Conservation (phyloP, 2,888 invertebrate species). For the Carcina quercana region DNA sequence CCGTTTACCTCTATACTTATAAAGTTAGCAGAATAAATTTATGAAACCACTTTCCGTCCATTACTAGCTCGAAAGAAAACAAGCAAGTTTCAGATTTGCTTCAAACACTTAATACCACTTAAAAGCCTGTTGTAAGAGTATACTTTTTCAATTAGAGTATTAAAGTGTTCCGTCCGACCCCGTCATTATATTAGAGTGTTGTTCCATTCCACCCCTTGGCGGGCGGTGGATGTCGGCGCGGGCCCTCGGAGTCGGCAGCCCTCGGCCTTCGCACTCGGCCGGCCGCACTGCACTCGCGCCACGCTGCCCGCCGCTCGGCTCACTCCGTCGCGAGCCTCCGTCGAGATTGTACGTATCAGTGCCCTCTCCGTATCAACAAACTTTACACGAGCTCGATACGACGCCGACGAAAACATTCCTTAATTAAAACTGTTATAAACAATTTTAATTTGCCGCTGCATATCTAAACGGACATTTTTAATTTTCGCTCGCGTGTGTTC, state of each 20-base stretch:
- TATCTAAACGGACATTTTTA: constrained; percentile 12
- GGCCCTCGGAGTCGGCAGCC: constrained; percentile 28
- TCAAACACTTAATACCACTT: constrained; percentile 48
- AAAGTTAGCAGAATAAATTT: no score
- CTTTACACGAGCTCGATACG: constrained; percentile 55
- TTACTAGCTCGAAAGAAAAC: no score
- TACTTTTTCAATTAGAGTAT: constrained; percentile 73
- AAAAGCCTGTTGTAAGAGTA: constrained; percentile 62
- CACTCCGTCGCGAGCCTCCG: constrained; percentile 53
- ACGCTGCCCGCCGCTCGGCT: constrained; percentile 26
- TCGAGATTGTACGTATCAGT: constrained; percentile 31
- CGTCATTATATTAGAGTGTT: constrained; percentile 74
- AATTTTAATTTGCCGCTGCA: constrained; percentile 22
- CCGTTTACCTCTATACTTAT: no score
- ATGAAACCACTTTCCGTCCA: no score
- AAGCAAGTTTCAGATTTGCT: constrained; percentile 14
- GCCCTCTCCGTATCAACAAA: constrained; percentile 33
- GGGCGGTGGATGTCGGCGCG: constrained; percentile 25
- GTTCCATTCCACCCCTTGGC: constrained; percentile 62
- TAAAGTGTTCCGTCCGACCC: constrained; percentile 72
- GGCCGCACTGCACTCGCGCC: constrained; percentile 33
- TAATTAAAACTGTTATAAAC: constrained; percentile 29
- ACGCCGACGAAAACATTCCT: constrained; percentile 18
- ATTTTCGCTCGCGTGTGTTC: constrained; percentile 14
- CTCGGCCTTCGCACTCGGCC: constrained; percentile 45